Evolutionary conservation across 2,797 vertebrate genomes (phyloP), one percentile per base, ranked within the genome.

Genomic region (Limosa lapponica): DNA sequence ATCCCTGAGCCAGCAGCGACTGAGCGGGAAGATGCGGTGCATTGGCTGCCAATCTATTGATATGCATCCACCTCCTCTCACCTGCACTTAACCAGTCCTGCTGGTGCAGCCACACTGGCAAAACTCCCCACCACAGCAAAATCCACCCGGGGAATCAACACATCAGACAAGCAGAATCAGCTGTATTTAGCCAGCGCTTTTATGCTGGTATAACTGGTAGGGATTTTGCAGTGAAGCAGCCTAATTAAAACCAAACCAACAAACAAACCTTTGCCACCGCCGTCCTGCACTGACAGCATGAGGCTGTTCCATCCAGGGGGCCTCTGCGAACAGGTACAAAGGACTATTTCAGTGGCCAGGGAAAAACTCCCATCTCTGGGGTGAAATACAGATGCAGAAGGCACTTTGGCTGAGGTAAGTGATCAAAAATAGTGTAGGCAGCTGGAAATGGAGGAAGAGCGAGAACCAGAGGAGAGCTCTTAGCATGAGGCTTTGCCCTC

Each of bases 81-180:
- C 64, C 83, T 73, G 82, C 78, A 43, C 59, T 54, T 7, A 66
- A n/a, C 82, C 87, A 51, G 84, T 65, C 62, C 23, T 87, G 79
- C 95, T 91, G 89, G 71, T 67, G 67, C 84, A 89, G 61, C 84
- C 61, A 1, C 46, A 22, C 61, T 73, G 61, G 75, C 49, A 80
- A 58, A 93, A 96, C 59, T 93, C 44, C 59, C 32, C 87, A 78
- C 23, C 73, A 36, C 75, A 91, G 91, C 93, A 74, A 77, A 91
- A 95, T n/a, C 59, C 52, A 83, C 28, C 3, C 1, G 16, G 11
- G 71, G 44, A 71, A 89, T 59, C 81, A 58, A 57, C 83, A 71
- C 28, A 58, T 11, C 78, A 91, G 78, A 73, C 64, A 70, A 77
- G 55, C 30, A 58, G 79, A 70, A 92, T 82, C 79, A 74, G 82